Percentiles rank a stretch among this genome's conserved stretches.
These are phyloP conservation scores for Hydrolagus colliei DNA, from an alignment of 2,797 vertebrate genomes.

Conservation along the genomic window DNA sequence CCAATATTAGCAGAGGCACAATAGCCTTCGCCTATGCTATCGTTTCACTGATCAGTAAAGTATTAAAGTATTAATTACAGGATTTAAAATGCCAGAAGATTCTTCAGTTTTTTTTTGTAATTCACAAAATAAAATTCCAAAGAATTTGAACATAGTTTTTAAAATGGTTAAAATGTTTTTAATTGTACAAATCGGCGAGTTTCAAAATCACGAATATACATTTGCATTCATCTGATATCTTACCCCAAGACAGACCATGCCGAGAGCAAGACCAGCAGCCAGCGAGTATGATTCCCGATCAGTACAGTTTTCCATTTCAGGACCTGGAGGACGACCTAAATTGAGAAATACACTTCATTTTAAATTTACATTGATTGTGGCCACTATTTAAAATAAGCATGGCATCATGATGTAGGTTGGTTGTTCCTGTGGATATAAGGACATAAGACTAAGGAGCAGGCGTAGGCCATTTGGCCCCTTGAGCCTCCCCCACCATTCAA, in stretches of 20 bases:
- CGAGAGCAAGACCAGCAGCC: constrained; percentile 87
- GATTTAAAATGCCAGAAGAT: too few relatives aligned
- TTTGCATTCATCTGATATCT: constrained; percentile 40
- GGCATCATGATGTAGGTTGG: too few relatives aligned
- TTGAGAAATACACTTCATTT: not conserved
- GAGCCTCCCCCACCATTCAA: too few relatives aligned
- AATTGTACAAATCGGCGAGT: not conserved
- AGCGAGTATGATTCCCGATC: constrained; percentile 94
- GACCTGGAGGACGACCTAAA: constrained; percentile 86
- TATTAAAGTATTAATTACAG: too few relatives aligned
- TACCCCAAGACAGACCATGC: constrained; percentile 97
- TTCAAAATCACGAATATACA: not conserved
- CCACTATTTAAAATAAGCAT: not conserved
- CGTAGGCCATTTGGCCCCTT: too few relatives aligned
- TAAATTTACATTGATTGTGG: not conserved
- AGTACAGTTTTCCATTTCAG: constrained; percentile 96
- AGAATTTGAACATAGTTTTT: not conserved
- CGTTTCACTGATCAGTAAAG: too few relatives aligned
- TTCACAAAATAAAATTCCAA: too few relatives aligned
- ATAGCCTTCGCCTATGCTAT: too few relatives aligned
- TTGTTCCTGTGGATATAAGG: not conserved
- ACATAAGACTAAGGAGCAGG: not conserved
- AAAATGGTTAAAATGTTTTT: not conserved
- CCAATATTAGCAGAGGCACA: too few relatives aligned
- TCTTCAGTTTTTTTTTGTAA: too few relatives aligned